Evolutionary conservation across 2,888 invertebrate species (phyloP).

Genomic region (Oscheius onirici): DNA sequence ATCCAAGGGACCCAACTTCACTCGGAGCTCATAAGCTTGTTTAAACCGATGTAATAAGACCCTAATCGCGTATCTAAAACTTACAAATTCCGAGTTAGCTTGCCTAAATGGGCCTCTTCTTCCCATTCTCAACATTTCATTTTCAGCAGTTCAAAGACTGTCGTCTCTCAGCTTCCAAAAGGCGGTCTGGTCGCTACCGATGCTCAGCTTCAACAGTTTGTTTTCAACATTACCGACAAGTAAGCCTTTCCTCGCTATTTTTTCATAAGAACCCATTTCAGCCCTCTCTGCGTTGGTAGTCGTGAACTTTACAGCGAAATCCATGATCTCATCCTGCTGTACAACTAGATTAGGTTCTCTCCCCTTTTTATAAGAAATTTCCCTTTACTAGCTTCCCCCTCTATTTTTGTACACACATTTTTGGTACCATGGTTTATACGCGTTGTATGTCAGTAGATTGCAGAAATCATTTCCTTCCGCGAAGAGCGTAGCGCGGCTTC

Average conservation of each 20-base stretch:
- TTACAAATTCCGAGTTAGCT: no score
- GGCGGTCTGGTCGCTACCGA: slow-evolving; percentile 57
- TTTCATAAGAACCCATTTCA: slow-evolving; percentile 9
- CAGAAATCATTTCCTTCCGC: no score
- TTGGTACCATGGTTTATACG: no score
- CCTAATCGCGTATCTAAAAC: no score
- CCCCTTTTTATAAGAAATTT: no score
- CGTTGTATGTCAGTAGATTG: no score
- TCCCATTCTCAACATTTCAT: no score
- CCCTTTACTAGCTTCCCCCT: not conserved
- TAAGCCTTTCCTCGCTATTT: slow-evolving; percentile 24
- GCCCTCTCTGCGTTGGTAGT: not conserved
- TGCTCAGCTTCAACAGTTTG: slow-evolving; percentile 56
- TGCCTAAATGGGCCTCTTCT: no score
- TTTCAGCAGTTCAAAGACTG: slow-evolving; percentile 48
- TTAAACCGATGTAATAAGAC: no score
- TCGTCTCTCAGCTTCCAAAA: slow-evolving; percentile 48
- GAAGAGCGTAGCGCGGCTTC: no score
- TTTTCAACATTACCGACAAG: slow-evolving; percentile 46
- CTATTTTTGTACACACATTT: not conserved
- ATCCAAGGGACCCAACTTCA: no score
- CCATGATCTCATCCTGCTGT: slow-evolving; percentile 35
- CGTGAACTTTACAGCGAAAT: slow-evolving; percentile 25
- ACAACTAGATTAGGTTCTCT: slow-evolving; percentile 10
- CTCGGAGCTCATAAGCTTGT: no score